Conservation (phyloP, 2,888 invertebrate species). For the Troides oblongomaculatus region DNA sequence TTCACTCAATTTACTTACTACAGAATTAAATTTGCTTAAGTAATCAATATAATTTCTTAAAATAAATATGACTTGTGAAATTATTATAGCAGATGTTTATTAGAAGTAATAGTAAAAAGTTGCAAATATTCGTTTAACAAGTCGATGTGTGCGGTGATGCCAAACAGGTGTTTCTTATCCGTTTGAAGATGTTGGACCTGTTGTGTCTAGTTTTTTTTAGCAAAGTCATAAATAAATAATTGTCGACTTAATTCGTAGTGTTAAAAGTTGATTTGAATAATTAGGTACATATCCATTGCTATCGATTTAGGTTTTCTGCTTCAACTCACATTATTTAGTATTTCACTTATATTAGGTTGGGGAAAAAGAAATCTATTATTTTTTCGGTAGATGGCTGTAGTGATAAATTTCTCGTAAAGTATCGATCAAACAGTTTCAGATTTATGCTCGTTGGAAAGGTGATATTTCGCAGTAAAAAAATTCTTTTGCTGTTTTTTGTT, state of each 20-base stretch:
- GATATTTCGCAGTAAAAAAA: too few relatives aligned
- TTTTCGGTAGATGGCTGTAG: too few relatives aligned
- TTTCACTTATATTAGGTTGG: not conserved
- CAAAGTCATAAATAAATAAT: constrained; percentile 11
- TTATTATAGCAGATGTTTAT: constrained; percentile 14
- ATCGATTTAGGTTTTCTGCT: not conserved
- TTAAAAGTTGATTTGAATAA: not conserved
- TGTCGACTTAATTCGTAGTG: constrained; percentile 5
- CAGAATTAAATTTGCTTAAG: not conserved
- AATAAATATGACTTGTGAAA: not conserved
- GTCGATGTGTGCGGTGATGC: constrained; percentile 7
- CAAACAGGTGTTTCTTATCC: constrained; percentile 26
- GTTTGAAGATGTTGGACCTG: constrained; percentile 14
- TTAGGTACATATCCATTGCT: not conserved
- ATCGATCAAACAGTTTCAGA: too few relatives aligned
- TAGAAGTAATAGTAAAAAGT: constrained; percentile 18
- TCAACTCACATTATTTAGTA: not conserved
- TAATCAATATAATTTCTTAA: not conserved
- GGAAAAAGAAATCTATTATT: too few relatives aligned
- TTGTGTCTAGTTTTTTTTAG: constrained; percentile 17
- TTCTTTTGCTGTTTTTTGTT: too few relatives aligned
- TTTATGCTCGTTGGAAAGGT: too few relatives aligned
- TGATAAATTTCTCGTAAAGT: too few relatives aligned
- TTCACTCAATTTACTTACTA: not conserved
- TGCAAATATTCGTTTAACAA: constrained; percentile 12